Conservation (phyloP, 2,113 vertebrate genomes). For the Leucosticte australis region DNA sequence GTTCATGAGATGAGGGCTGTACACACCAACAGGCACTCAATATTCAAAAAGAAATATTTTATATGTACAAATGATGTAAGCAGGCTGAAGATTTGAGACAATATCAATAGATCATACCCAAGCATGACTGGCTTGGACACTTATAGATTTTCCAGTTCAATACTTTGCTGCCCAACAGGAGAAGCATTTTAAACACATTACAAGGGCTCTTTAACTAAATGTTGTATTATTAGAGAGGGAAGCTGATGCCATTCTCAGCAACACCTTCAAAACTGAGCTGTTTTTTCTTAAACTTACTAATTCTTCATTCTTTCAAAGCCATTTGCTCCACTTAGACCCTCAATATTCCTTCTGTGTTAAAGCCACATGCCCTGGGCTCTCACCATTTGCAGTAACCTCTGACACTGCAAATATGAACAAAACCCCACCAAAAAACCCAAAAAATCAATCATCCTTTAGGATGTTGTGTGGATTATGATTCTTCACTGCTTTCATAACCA, state of each 20-base stretch:
- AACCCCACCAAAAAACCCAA: accelerated
- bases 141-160: neutral
- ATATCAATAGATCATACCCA: neutral
- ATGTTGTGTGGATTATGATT: neutral
- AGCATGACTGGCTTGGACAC: neutral
- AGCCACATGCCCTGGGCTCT: neutral
- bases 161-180: neutral
- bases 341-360: neutral
- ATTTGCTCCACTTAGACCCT: neutral
- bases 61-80: neutral
- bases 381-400: neutral
- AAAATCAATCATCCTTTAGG: neutral
- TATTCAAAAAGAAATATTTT: neutral
- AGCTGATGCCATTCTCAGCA: neutral
- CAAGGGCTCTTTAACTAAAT: neutral
- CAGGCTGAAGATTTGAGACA: neutral
- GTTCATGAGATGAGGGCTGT: neutral
- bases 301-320: neutral
- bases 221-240: neutral
- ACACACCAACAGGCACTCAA: neutral
- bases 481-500: neutral
- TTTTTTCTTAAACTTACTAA: neutral
- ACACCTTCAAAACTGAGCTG: neutral
- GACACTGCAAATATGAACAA: neutral
- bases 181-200: neutral